These are phyloP conservation scores for Gymnoscelis rufifasciata DNA, from an alignment of 2,888 invertebrate species.

Conservation along the genomic window DNA sequence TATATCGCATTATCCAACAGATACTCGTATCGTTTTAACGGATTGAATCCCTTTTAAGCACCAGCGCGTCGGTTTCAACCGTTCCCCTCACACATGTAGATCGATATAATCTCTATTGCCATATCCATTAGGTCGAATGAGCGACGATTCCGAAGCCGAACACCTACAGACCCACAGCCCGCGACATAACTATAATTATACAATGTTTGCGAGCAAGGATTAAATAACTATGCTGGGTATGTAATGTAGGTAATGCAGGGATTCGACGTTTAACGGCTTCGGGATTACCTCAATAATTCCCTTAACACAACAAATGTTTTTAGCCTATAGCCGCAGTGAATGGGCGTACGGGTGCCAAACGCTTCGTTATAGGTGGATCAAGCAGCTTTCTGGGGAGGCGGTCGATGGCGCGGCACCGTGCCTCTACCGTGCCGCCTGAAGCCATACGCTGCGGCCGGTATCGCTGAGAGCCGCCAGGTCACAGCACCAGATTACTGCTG, in stretches of 20 bases:
- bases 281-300: constrained; percentile 73
- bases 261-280: constrained; percentile 75
- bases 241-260: constrained; percentile 74
- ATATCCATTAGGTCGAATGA: constrained; percentile 54
- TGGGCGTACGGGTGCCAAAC: constrained; percentile 31
- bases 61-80: constrained; percentile 54
- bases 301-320: constrained; percentile 74
- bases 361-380: constrained; percentile 29
- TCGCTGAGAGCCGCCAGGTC: constrained; percentile 36
- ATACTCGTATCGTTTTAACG: constrained; percentile 56
- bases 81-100: constrained; percentile 33
- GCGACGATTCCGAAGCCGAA: constrained; percentile 35
- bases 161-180: constrained; percentile 40
- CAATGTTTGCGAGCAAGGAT: constrained; percentile 65
- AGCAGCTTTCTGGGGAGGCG: constrained; percentile 33
- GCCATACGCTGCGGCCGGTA: constrained; percentile 53
- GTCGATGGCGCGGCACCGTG: constrained; percentile 18
- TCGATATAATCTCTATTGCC: constrained; percentile 58
- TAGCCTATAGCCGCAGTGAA: constrained; percentile 43
- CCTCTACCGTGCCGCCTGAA: constrained; percentile 50
- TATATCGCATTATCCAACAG: constrained; percentile 54
- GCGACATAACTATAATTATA: constrained; percentile 40
- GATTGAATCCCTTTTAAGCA: constrained; percentile 64
- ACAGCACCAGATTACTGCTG: constrained; percentile 51
- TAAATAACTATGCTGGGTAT: constrained; percentile 70